Evolutionary conservation across 2,113 vertebrate species (phyloP).

Genomic region (Myrmecobius fasciatus): DNA sequence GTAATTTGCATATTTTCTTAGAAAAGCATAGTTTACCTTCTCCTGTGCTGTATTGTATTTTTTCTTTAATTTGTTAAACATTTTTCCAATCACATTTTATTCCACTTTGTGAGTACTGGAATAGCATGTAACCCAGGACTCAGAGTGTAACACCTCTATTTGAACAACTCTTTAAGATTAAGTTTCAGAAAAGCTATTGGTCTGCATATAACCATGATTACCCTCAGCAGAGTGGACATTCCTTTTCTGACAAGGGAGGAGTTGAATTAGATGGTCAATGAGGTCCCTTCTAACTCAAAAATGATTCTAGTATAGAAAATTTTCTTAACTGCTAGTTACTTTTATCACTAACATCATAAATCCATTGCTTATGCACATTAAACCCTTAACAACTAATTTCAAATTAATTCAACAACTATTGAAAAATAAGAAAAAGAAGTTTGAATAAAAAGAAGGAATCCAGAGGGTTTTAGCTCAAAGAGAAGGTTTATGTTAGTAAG

Average conservation of each 20-base stretch:
- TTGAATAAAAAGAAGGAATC: neutral
- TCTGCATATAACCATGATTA: neutral
- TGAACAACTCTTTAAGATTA: neutral
- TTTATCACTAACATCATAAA: neutral
- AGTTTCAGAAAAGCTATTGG: neutral
- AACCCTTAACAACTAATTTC: neutral
- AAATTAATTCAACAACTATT: neutral
- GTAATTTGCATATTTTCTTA: neutral
- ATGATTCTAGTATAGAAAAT: neutral
- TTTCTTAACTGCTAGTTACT: neutral
- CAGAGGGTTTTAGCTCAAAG: neutral
- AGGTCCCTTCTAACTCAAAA: neutral
- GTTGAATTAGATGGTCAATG: neutral
- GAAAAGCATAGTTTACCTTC: neutral
- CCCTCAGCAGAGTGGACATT: neutral
- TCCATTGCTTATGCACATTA: neutral
- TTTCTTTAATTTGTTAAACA: neutral
- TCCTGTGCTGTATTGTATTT: neutral
- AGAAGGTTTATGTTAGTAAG: neutral
- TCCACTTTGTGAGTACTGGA: neutral
- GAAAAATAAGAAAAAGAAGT: neutral
- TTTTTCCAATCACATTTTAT: neutral
- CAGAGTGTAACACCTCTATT: neutral
- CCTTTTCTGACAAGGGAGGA: neutral
- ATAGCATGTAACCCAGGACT: neutral